phyloP scores from a whole-genome alignment of 2,113 vertebrate species.

The Alethe diademata region DNA sequence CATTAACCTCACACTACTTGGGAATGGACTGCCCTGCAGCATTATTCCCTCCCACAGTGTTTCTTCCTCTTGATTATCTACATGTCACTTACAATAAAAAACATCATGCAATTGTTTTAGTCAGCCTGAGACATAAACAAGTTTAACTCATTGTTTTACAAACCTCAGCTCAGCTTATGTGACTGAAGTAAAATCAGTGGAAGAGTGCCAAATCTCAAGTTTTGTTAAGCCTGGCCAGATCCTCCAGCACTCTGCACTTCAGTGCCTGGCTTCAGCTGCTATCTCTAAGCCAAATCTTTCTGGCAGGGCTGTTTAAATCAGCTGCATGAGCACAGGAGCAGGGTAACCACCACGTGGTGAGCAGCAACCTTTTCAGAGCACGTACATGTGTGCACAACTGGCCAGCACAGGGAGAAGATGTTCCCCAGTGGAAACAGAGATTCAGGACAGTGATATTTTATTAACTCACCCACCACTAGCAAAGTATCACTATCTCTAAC shows the following conservation, averaged over 20 bases:
- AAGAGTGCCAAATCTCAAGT: neutral
- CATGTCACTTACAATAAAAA: neutral
- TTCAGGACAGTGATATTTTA: neutral
- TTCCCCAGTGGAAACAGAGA: rapidly evolving
- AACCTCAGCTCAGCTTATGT: neutral
- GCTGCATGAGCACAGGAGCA: neutral
- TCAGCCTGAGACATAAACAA: neutral
- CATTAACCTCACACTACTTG: neutral
- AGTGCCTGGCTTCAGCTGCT: neutral
- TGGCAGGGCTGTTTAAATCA: neutral
- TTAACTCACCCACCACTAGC: neutral
- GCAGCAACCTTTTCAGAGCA: neutral
- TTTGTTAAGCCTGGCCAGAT: neutral
- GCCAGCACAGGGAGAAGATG: rapidly evolving
- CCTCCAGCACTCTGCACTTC: neutral
- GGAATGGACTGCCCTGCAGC: neutral
- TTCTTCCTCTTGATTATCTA: neutral
- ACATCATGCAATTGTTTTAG: neutral
- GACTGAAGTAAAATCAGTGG: neutral
- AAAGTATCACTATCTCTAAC: neutral
- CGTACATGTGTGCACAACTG: rapidly evolving
- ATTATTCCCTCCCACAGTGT: neutral
- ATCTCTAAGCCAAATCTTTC: neutral
- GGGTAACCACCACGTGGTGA: neutral
- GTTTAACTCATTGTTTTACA: neutral